Conservation (phyloP, 37 sponge, comb jelly and placozoan genomes). For the Chondrilla cf. caribensis region DNA sequence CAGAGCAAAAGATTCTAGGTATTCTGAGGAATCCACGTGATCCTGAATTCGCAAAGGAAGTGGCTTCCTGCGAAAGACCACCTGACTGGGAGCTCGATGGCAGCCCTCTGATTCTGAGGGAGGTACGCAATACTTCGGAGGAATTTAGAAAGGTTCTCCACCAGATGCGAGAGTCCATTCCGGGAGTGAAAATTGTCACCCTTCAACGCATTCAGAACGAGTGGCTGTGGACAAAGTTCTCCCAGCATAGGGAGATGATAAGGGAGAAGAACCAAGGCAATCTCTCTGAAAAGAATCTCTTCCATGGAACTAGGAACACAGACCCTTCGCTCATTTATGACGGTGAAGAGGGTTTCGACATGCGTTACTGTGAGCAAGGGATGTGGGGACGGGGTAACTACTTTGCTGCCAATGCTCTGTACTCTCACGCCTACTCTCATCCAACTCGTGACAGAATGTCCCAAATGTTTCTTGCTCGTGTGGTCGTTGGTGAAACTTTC, state of each 20-base stretch:
- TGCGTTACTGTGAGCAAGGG: slow-evolving; percentile 22
- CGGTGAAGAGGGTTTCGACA: slow-evolving; percentile 39
- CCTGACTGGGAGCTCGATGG: background rate
- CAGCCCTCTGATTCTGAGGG: background rate
- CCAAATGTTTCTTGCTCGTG: slow-evolving; percentile 49
- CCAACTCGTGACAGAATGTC: background rate
- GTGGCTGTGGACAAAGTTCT: slow-evolving; percentile 33
- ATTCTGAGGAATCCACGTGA: too few relatives aligned
- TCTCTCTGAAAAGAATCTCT: slow-evolving; percentile 1
- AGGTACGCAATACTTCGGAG: background rate
- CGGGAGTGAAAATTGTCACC: background rate
- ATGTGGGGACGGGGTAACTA: slow-evolving; percentile 37
- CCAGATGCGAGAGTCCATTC: background rate
- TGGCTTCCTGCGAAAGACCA: too few relatives aligned
- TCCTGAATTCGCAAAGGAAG: too few relatives aligned
- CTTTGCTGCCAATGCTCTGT: slow-evolving; percentile 35
- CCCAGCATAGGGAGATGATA: slow-evolving; percentile 19
- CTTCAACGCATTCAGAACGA: slow-evolving; percentile 15
- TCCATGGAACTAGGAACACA: slow-evolving; percentile 16
- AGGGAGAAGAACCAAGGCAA: background rate
- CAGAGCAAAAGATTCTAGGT: too few relatives aligned
- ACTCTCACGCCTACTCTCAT: slow-evolving; percentile 20
- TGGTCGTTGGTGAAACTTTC: slow-evolving; percentile 41
- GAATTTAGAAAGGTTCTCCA: background rate
- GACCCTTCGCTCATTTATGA: slow-evolving; percentile 22